These are phyloP conservation scores for Hylyphantes graminicola DNA, from an alignment of 1,140 invertebrate genomes.

Conservation along the genomic window DNA sequence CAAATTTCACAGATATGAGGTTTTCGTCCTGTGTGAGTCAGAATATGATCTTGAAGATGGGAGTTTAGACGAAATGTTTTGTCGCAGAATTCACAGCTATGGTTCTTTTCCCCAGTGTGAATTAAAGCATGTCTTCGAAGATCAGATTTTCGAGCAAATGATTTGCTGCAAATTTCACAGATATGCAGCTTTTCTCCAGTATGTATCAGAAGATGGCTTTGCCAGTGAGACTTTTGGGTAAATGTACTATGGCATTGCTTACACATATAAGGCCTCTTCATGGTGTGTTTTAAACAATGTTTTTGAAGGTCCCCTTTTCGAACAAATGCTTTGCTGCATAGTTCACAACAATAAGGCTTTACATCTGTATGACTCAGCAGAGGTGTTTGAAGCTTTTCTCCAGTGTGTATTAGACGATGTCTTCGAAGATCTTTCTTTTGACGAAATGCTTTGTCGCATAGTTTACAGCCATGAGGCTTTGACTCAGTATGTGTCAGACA, in stretches of 20 bases:
- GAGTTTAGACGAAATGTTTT: no score
- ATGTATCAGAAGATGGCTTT: neutral
- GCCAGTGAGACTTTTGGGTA: neutral
- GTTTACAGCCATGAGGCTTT: neutral
- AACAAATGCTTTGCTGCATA: neutral
- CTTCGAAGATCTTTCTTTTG: neutral
- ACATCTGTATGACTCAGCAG: neutral
- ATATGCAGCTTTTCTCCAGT: neutral
- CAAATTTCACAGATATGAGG: conserved; percentile 2
- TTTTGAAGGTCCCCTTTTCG: neutral
- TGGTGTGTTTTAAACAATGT: neutral
- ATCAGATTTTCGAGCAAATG: no score
- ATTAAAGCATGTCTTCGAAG: no score
- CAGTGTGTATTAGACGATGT: neutral
- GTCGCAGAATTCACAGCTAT: no score
- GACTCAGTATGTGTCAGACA: neutral
- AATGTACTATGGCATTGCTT: neutral
- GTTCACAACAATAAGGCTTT: neutral
- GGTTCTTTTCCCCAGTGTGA: no score
- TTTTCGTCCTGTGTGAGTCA: no score
- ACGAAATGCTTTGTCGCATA: neutral
- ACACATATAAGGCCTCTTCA: neutral
- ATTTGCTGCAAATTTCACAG: no score
- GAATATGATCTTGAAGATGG: no score
- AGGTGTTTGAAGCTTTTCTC: neutral